Percentiles rank a stretch among this genome's conserved stretches.
Evolutionary conservation across 1,140 invertebrate species (phyloP).

Genomic region (Hestina assimilis): DNA sequence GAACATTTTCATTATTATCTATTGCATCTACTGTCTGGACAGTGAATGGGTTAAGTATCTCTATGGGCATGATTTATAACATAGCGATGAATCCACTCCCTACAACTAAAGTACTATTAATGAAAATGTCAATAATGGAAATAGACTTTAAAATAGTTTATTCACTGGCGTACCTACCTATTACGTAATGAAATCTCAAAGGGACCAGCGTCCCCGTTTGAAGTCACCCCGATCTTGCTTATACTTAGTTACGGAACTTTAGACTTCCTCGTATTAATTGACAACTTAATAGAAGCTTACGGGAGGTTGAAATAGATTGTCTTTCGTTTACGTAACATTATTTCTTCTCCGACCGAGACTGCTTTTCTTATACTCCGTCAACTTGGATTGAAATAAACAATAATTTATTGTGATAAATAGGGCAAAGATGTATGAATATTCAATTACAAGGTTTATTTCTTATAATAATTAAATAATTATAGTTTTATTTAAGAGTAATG

Average conservation of each 20-base stretch:
- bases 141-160: too few species aligned
- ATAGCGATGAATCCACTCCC: too few species aligned
- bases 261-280: slow-evolving; percentile 12
- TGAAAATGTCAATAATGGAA: too few species aligned
- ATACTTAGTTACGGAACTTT: slow-evolving; percentile 11
- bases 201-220: slow-evolving; percentile 13
- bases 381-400: not conserved
- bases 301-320: slow-evolving; percentile 13
- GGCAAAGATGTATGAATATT: too few species aligned
- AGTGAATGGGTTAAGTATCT: too few species aligned
- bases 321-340: slow-evolving; percentile 4
- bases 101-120: too few species aligned
- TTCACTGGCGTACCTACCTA: not conserved
- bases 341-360: slow-evolving; percentile 6
- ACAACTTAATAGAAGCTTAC: slow-evolving; percentile 16
- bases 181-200: not conserved
- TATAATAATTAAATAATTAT: too few species aligned
- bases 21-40: too few species aligned
- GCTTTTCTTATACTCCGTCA: not conserved
- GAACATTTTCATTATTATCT: too few species aligned
- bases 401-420: not conserved
- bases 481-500: too few species aligned
- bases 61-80: too few species aligned
- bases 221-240: slow-evolving; percentile 6
- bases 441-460: too few species aligned